Evolutionary conservation across 2,888 invertebrate genomes (phyloP).

Genomic region (Idaea dimidiata): DNA sequence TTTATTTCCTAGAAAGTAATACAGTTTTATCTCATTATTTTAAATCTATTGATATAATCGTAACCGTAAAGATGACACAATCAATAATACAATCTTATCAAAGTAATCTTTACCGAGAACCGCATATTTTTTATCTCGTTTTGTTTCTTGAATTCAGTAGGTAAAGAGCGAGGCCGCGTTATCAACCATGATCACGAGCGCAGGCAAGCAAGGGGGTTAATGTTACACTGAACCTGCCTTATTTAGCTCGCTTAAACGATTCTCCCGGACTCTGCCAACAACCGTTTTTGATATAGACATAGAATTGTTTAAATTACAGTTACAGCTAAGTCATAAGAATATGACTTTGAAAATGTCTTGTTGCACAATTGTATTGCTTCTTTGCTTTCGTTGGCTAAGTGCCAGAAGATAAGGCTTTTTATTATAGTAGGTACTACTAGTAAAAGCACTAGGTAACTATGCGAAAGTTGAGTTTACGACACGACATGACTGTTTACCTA

Average conservation of each 20-base stretch:
- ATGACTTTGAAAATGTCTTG: conserved; percentile 22
- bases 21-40: background rate
- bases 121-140: background rate
- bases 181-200: conserved; percentile 44
- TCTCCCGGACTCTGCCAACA: conserved; percentile 47
- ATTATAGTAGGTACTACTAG: conserved; percentile 21
- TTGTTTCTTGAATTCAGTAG: background rate
- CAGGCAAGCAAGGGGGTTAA: conserved; percentile 57
- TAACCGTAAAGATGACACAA: background rate
- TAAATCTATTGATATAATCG: background rate
- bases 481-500: background rate
- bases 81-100: background rate
- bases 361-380: conserved; percentile 24
- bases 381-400: conserved; percentile 25
- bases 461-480: conserved; percentile 13
- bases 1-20: background rate
- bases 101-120: background rate
- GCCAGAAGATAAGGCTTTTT: conserved; percentile 31
- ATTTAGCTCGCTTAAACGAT: conserved; percentile 34
- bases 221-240: conserved; percentile 53
- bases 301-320: conserved; percentile 16
- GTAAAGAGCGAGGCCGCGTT: conserved; percentile 19
- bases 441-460: conserved; percentile 7
- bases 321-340: conserved; percentile 10
- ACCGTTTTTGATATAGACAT: conserved; percentile 29